Evolutionary conservation across 2,888 invertebrate genomes (phyloP).

Genomic region (Ormyrus pomaceus): DNA sequence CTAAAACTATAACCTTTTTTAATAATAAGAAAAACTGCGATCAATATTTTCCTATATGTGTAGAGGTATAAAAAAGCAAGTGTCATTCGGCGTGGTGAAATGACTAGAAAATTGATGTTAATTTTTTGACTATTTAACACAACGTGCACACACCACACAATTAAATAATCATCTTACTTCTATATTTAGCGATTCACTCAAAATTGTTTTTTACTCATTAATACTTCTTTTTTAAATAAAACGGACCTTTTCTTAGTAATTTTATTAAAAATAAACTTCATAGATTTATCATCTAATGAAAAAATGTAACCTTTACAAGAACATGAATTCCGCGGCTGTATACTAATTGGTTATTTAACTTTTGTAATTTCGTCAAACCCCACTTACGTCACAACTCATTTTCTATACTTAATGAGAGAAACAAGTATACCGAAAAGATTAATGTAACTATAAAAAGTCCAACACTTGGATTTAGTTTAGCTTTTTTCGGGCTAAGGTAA

Average conservation of each 20-base stretch:
- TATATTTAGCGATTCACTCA: not conserved
- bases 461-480: too few species aligned
- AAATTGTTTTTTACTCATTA: not conserved
- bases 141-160: not conserved
- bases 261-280: not conserved
- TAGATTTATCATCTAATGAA: constrained; percentile 1
- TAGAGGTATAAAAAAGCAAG: constrained; percentile 18
- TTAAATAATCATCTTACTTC: not conserved
- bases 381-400: too few species aligned
- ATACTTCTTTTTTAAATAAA: not conserved
- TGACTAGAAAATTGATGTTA: constrained; percentile 6
- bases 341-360: too few species aligned
- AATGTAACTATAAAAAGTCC: too few species aligned
- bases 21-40: not conserved
- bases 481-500: too few species aligned
- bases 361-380: too few species aligned
- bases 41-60: not conserved
- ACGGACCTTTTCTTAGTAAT: not conserved
- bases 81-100: constrained; percentile 20
- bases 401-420: too few species aligned
- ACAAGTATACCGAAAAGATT: too few species aligned
- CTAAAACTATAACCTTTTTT: too few species aligned
- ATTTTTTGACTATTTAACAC: constrained; percentile 29
- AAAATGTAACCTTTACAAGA: not conserved
- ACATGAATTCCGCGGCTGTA: too few species aligned